Conservation (phyloP, 2,888 invertebrate genomes). For the Morinoia aosen region DNA sequence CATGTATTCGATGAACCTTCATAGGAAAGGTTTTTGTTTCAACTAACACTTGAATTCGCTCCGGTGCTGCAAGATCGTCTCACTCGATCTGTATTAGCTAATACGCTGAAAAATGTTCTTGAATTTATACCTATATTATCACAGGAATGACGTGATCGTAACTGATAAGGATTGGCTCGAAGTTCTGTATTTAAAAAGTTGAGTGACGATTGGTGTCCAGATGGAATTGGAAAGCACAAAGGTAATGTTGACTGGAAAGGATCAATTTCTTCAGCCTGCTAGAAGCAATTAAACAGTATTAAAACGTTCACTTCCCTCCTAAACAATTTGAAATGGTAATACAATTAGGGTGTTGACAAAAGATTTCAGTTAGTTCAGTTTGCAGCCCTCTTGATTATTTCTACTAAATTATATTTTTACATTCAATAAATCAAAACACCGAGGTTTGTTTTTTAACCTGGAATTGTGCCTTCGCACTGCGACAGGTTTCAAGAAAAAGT, state of each 20-base stretch:
- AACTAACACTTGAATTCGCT: not conserved
- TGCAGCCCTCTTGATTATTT: not conserved
- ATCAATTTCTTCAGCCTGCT: not conserved
- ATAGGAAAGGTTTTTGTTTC: constrained; percentile 19
- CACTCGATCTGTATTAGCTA: not conserved
- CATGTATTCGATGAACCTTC: constrained; percentile 42
- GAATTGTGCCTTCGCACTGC: no score
- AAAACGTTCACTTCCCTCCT: not conserved
- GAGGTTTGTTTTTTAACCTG: not conserved
- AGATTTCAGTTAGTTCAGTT: not conserved
- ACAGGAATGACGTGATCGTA: constrained; percentile 54
- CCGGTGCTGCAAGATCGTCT: not conserved
- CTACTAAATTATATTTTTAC: constrained; percentile 55
- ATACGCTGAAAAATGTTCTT: not conserved
- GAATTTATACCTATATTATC: not conserved
- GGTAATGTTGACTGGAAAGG: not conserved
- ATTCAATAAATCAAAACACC: constrained; percentile 52
- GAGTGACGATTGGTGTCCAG: not conserved
- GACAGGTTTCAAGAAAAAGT: no score
- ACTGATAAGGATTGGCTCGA: not conserved
- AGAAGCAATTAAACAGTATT: not conserved
- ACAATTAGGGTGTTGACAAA: not conserved
- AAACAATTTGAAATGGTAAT: not conserved
- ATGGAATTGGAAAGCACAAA: constrained; percentile 2
- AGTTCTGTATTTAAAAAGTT: not conserved